A percentile compares a stretch with the other conserved stretches of the same genome.
These are phyloP conservation scores for Natrix natrix DNA, from an alignment of 2,797 vertebrate genomes.

Conservation along the genomic window DNA sequence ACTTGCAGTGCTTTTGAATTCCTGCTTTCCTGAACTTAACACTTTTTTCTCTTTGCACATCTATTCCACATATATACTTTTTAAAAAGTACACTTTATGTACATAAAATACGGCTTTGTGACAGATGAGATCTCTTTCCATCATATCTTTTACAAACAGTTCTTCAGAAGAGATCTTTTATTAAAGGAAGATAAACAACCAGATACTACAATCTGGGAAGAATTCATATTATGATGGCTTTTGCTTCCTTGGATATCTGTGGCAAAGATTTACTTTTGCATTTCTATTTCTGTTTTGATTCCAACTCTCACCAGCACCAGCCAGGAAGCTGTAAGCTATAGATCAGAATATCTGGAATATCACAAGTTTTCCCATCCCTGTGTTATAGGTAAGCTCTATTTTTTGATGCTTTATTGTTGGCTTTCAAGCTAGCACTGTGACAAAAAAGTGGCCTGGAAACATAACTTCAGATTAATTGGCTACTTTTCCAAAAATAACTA, in stretches of 20 bases:
- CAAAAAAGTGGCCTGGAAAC: neutral
- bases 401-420: neutral
- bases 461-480: constrained; percentile 43
- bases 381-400: neutral
- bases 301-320: neutral
- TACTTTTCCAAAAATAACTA: constrained; percentile 52
- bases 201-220: neutral
- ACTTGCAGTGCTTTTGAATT: neutral
- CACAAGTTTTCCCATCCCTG: neutral
- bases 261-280: neutral
- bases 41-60: neutral
- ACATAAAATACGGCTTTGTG: neutral
- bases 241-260: neutral
- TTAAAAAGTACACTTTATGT: neutral
- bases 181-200: neutral
- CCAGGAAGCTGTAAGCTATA: neutral
- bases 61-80: neutral
- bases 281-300: neutral
- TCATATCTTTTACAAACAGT: neutral
- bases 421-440: neutral
- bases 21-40: neutral
- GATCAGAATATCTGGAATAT: neutral
- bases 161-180: neutral
- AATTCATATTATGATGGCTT: neutral
- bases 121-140: neutral